Evolutionary conservation across 2,797 vertebrate genomes (phyloP).

Genomic region (Pterois miles): DNA sequence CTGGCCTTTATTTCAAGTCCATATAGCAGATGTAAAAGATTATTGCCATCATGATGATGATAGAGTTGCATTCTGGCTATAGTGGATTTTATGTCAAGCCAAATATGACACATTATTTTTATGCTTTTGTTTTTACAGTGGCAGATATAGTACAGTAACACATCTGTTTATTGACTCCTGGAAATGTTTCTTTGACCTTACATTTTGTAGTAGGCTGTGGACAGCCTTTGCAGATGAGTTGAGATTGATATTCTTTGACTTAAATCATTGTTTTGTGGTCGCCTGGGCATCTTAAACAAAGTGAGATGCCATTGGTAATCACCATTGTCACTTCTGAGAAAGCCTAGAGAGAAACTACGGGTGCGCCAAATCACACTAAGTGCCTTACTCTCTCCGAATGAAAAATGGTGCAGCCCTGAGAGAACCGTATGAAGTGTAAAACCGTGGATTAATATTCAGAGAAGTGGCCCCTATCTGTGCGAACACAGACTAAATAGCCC

Average conservation of each 20-base stretch:
- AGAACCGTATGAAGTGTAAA: constrained; percentile 77
- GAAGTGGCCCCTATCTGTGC: constrained; percentile 77
- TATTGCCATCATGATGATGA: not conserved
- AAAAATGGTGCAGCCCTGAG: constrained; percentile 71
- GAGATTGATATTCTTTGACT: constrained; percentile 38
- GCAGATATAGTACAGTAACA: not conserved
- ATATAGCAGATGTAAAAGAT: not conserved
- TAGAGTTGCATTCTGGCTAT: not conserved
- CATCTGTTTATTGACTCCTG: not conserved
- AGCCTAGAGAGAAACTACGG: constrained; percentile 59
- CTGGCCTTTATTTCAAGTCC: not conserved
- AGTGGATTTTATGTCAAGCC: not conserved
- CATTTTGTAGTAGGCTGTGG: constrained; percentile 7
- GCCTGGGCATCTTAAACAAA: constrained; percentile 43
- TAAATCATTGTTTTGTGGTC: constrained; percentile 45
- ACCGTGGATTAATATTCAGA: constrained; percentile 80
- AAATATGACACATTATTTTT: not conserved
- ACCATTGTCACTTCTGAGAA: constrained; percentile 63
- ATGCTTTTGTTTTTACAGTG: not conserved
- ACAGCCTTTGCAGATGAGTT: constrained; percentile 5
- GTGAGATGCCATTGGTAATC: constrained; percentile 62
- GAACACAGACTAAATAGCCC: constrained; percentile 82
- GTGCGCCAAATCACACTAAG: constrained; percentile 73
- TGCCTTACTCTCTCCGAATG: constrained; percentile 61
- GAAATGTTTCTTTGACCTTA: constrained; percentile 5